Evolutionary conservation across 1,140 invertebrate genomes (phyloP).

Genomic region (Paramacrobiotus metropolitanus): DNA sequence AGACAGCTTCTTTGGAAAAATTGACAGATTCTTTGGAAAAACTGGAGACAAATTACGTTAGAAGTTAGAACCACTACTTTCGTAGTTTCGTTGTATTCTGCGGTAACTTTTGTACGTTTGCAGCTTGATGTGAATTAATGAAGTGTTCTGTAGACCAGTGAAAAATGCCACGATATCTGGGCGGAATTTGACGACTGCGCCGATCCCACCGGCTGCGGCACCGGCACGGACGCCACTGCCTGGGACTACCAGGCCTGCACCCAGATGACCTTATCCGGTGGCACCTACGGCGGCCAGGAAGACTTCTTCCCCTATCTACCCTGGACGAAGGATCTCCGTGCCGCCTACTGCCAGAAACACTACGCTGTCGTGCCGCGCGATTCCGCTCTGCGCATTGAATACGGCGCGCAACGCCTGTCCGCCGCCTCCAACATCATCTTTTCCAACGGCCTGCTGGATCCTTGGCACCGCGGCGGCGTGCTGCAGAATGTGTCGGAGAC

Average conservation of each 20-base stretch:
- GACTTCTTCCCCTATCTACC: constrained; percentile 22
- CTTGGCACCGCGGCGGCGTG: constrained; percentile 78
- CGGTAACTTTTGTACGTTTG: too few species aligned
- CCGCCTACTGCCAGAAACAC: constrained; percentile 16
- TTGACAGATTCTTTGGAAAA: not conserved
- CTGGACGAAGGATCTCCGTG: constrained; percentile 16
- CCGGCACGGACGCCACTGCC: constrained; percentile 17
- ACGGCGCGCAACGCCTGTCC: constrained; percentile 13
- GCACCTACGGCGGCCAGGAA: constrained; percentile 15
- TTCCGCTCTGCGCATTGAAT: constrained; percentile 15
- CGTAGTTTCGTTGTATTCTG: too few species aligned
- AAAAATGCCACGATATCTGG: constrained; percentile 19
- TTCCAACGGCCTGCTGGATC: constrained; percentile 59
- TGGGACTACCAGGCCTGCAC: constrained; percentile 25
- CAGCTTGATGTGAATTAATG: too few species aligned
- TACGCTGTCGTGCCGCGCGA: constrained; percentile 17
- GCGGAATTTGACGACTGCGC: constrained; percentile 21
- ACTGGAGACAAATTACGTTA: too few species aligned
- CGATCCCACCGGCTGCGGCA: constrained; percentile 24
- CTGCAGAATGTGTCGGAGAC: constrained; percentile 37
- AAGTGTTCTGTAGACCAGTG: not conserved
- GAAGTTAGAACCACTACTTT: too few species aligned
- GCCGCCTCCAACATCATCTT: not conserved
- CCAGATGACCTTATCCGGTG: constrained; percentile 16
- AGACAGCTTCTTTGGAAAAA: too few species aligned